A percentile compares a stretch with the other conserved stretches of the same genome.
Evolutionary conservation across 2,888 invertebrate genomes (phyloP).

Genomic region (Alloplasta piceator): DNA sequence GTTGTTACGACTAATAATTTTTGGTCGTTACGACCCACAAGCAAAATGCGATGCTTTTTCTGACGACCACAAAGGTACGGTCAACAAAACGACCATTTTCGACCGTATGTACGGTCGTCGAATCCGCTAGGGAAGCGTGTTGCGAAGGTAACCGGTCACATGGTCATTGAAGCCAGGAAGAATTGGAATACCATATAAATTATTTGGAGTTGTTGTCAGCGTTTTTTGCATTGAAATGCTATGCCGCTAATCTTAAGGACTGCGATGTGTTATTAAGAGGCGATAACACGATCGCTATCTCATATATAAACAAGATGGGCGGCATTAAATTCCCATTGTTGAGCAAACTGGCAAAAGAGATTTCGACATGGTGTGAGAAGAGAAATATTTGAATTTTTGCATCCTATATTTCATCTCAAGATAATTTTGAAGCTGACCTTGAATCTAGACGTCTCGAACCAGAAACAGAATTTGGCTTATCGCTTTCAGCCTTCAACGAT

Average conservation of each 20-base stretch:
- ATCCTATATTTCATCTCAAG: conserved; percentile 26
- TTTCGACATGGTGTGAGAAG: conserved; percentile 14
- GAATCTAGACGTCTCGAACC: conserved; percentile 35
- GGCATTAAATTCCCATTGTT: conserved; percentile 23
- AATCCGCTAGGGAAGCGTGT: conserved; percentile 47
- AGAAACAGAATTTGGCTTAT: conserved; percentile 40
- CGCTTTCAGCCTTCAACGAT: conserved; percentile 33
- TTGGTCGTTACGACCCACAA: no score
- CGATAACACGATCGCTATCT: conserved; percentile 45
- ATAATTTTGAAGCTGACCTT: conserved; percentile 30
- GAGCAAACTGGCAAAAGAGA: conserved; percentile 2
- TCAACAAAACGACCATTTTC: no score
- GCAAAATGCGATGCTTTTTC: no score
- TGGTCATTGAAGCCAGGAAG: conserved; percentile 38
- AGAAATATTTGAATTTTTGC: conserved; percentile 32
- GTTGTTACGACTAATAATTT: no score
- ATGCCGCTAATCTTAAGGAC: conserved; percentile 24
- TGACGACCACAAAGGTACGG: no score
- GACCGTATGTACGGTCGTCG: no score
- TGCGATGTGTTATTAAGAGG: conserved; percentile 44
- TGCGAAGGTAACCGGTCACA: conserved; percentile 33
- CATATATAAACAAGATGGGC: conserved; percentile 30
- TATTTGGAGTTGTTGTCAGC: conserved; percentile 44
- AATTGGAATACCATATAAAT: conserved; percentile 37
- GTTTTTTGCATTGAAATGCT: conserved; percentile 47